These are phyloP conservation scores for Melanophora roralis DNA, from an alignment of 2,888 invertebrate species.

Conservation along the genomic window DNA sequence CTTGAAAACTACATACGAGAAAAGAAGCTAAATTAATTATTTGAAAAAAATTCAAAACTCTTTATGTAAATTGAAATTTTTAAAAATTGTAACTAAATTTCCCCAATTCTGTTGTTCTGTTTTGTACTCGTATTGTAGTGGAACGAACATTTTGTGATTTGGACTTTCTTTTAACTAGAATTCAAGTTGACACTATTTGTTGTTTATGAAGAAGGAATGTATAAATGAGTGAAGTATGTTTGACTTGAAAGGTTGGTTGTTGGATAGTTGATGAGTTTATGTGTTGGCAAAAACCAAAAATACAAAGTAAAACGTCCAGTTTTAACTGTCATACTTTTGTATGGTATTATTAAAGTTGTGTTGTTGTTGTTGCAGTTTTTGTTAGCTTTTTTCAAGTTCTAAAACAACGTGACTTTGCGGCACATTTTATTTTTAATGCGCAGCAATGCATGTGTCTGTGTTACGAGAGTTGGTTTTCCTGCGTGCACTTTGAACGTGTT, in stretches of 20 bases:
- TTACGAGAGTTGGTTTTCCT: constrained; percentile 42
- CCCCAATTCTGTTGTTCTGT: too few relatives aligned
- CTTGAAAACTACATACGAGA: neutral
- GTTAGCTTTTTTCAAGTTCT: constrained; percentile 4
- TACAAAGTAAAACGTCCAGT: too few relatives aligned
- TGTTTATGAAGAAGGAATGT: constrained; percentile 26
- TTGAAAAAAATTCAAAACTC: neutral
- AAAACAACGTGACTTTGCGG: constrained; percentile 62
- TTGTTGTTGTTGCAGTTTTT: constrained; percentile 1
- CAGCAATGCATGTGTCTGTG: neutral
- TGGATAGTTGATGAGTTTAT: constrained; percentile 53
- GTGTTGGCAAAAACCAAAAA: constrained; percentile 41
- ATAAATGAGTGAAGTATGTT: constrained; percentile 25
- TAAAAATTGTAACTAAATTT: too few relatives aligned
- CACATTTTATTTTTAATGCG: constrained; percentile 50
- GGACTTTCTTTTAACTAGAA: constrained; percentile 48
- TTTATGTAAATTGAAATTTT: neutral
- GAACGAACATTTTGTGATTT: neutral
- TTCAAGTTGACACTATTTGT: constrained; percentile 47
- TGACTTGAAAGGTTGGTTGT: constrained; percentile 45
- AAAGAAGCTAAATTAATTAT: neutral
- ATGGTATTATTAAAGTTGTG: too few relatives aligned
- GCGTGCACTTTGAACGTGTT: constrained; percentile 63
- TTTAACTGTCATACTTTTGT: constrained; percentile 57
- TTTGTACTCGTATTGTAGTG: neutral